Percentiles rank a stretch among this genome's conserved stretches.
These are phyloP conservation scores for Hyperoplus immaculatus DNA, from an alignment of 2,797 vertebrate genomes.

Conservation along the genomic window DNA sequence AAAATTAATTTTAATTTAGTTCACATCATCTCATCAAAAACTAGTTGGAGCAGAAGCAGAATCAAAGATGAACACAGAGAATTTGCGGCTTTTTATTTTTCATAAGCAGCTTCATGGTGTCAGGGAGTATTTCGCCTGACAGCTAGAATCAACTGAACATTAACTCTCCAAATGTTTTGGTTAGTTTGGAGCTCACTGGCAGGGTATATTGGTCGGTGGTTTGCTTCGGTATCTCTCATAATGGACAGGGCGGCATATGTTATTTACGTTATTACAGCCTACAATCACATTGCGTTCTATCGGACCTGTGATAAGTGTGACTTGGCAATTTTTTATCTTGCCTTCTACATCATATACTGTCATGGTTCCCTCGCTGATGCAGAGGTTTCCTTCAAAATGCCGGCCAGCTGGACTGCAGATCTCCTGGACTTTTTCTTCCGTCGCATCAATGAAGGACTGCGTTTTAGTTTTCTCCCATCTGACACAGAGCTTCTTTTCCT, in stretches of 20 bases:
- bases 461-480: not conserved
- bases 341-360: not conserved
- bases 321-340: not conserved
- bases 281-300: not conserved
- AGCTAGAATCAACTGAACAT: not conserved
- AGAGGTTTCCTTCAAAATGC: not conserved
- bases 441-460: not conserved
- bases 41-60: too few relatives aligned
- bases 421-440: accelerated
- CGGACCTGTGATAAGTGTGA: accelerated
- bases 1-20: too few relatives aligned
- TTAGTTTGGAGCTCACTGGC: not conserved
- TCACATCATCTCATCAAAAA: too few relatives aligned
- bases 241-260: not conserved
- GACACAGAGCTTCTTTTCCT: not conserved
- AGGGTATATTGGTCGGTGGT: not conserved
- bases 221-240: not conserved
- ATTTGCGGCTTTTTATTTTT: not conserved
- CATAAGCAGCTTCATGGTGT: not conserved
- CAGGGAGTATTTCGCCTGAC: not conserved
- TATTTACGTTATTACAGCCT: not conserved
- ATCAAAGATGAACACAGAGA: not conserved
- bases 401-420: not conserved
- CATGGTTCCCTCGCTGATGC: not conserved
- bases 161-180: too few relatives aligned